A percentile compares a stretch with the other conserved stretches of the same genome.
These are phyloP conservation scores for Salvelinus sp. DNA, from an alignment of 2,113 vertebrate genomes.

Conservation along the genomic window DNA sequence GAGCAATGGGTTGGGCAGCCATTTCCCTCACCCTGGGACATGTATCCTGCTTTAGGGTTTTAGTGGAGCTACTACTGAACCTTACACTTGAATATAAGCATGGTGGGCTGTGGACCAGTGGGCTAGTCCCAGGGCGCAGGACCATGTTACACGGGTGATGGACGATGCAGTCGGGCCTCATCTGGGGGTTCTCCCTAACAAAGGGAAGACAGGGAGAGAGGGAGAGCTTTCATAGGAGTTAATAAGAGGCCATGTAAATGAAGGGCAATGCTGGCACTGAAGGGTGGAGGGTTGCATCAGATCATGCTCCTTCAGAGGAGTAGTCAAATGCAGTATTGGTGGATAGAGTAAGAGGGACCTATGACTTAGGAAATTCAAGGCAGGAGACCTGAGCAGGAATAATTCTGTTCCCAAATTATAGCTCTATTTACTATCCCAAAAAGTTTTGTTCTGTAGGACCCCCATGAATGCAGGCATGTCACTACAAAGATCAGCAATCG, in stretches of 20 bases:
- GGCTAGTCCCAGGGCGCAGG: constrained; percentile 42
- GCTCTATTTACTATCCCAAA: too few species aligned
- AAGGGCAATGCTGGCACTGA: constrained; percentile 50
- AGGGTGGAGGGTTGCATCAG: not conserved
- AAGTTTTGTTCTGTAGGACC: too few species aligned
- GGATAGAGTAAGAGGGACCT: not conserved
- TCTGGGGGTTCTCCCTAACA: constrained; percentile 62
- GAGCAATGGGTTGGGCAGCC: constrained; percentile 56
- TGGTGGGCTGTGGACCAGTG: constrained; percentile 51
- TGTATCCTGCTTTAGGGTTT: constrained; percentile 51
- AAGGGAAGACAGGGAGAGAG: constrained; percentile 29
- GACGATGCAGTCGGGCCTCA: constrained; percentile 66
- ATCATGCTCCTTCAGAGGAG: not conserved
- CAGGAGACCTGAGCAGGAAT: too few species aligned
- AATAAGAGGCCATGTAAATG: constrained; percentile 58
- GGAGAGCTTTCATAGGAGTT: constrained; percentile 37
- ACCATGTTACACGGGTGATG: constrained; percentile 67
- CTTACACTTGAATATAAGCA: constrained; percentile 74
- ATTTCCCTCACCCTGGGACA: constrained; percentile 60
- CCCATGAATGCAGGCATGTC: too few species aligned
- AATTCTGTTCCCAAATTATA: too few species aligned
- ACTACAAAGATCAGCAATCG: too few species aligned
- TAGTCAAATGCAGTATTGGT: not conserved
- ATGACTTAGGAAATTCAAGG: too few species aligned
- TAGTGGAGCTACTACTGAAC: constrained; percentile 46